Evolutionary conservation across 1,140 invertebrate genomes (phyloP).

Genomic region (Bombyx mori): DNA sequence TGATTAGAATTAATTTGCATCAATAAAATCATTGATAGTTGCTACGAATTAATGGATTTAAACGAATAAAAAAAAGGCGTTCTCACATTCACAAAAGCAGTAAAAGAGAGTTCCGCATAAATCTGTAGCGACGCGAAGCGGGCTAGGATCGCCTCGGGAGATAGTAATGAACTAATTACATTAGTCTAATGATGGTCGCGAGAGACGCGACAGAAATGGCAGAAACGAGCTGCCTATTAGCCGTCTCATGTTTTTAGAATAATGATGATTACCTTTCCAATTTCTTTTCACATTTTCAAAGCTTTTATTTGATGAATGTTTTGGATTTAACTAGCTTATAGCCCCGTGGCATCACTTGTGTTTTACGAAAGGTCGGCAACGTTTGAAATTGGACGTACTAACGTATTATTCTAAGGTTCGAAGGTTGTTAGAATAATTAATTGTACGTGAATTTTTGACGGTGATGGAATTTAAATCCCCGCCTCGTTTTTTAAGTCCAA

Average conservation of each 20-base stretch:
- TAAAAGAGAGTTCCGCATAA: slow-evolving; percentile 39
- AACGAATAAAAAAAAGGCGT: slow-evolving; percentile 24
- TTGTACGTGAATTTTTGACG: no score
- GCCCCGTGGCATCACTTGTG: not conserved
- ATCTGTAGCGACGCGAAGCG: slow-evolving; percentile 38
- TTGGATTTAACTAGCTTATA: not conserved
- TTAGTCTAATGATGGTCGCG: slow-evolving; percentile 32
- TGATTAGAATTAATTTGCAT: slow-evolving; percentile 19
- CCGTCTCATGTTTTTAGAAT: slow-evolving; percentile 15
- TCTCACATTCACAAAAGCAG: slow-evolving; percentile 26
- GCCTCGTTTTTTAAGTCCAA: no score
- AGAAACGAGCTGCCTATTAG: slow-evolving; percentile 27
- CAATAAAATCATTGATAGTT: not conserved
- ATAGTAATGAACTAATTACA: slow-evolving; percentile 64
- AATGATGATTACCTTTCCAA: slow-evolving; percentile 12
- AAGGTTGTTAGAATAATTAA: no score
- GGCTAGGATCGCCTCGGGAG: slow-evolving; percentile 28
- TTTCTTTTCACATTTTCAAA: no score
- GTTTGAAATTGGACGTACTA: no score
- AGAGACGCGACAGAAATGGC: slow-evolving; percentile 31
- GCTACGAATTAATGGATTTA: not conserved
- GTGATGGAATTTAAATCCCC: no score
- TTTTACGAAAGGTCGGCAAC: no score
- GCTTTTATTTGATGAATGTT: no score
- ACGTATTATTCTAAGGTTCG: no score